Base-by-base conservation (phyloP, 2,113 vertebrate genomes). In the Sterrhoptilus dennistouni region DNA sequence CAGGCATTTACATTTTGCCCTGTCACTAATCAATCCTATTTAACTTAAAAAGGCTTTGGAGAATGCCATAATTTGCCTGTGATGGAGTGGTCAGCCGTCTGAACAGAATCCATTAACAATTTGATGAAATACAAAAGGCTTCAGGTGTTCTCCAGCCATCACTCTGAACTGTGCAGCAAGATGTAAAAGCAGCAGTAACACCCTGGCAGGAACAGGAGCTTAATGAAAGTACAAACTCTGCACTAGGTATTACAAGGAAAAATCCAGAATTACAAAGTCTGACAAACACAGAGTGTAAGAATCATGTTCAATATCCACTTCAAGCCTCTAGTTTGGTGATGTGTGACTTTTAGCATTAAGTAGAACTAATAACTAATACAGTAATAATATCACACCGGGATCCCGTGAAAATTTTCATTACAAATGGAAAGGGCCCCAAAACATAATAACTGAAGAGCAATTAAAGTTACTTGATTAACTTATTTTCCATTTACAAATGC, bases 71-170 rank as follows among this genome's bases (percentile, higher is more conserved):
- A 40, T 88, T 94, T 86, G 49, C 13, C 57, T 68, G 84, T 80
- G 88, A 83, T 40, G 49, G 59, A 81, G 53, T 0, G n/a, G 95
- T 84, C 94, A 94, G 74, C 54, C 83, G 52, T 44, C 83, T 74
- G 90, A 96, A 74, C 22, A 93, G 54, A 77, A 93, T 74, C 36
- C 14, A 92, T 95, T 93, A 94, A 60, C 78, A 84, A 66, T 35
- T 27, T 35, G 50, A 91, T 74, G 54, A 79, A 92, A 94, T n/a
- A 86, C 35, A 93, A 96, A 93, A 85, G 71, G 29, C 72, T 90
- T 78, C 50, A 88, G 91, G 87, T 60, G 75, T 54, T 95, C 88
- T 52, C 63, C 88, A 92, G 6, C 92, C 81, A 71, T 74, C 76
- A 54, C 65, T 70, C 75, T 42, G 64, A 91, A 60, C 76, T 42